phyloP scores from a whole-genome alignment of 2,113 vertebrate genomes.

The Neomonachus schauinslandi region DNA sequence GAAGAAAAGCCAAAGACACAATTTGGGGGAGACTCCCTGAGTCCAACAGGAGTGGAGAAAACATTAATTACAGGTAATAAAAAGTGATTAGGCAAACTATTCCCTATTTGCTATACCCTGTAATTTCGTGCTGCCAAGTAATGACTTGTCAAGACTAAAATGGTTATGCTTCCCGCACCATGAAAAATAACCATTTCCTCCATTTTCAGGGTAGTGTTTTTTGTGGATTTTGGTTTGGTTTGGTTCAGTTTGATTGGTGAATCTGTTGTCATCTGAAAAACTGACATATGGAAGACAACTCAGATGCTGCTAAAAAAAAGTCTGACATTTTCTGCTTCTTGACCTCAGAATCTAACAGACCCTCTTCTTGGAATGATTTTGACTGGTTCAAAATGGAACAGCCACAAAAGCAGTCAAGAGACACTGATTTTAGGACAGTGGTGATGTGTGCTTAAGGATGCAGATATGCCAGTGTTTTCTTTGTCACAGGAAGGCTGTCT shows the following conservation, averaged over 20 bases:
- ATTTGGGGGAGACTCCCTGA: neutral
- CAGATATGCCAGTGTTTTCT: neutral
- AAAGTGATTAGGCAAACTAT: slow-evolving; percentile 30
- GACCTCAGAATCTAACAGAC: neutral
- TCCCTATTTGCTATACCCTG: neutral
- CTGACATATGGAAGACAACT: neutral
- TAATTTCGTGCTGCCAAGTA: slow-evolving; percentile 33
- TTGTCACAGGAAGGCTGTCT: neutral
- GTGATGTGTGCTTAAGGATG: neutral
- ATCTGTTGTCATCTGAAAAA: neutral
- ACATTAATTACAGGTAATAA: slow-evolving; percentile 32
- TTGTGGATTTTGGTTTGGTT: neutral
- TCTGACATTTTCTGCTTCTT: neutral
- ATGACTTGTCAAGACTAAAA: neutral
- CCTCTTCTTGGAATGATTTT: neutral
- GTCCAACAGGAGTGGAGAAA: neutral
- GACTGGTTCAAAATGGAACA: neutral
- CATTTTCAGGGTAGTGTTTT: neutral
- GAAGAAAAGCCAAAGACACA: neutral
- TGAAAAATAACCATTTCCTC: neutral
- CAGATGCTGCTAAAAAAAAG: neutral
- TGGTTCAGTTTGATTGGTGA: neutral
- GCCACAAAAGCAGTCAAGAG: neutral
- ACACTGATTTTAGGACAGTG: neutral
- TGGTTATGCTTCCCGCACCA: neutral